Base-by-base conservation (phyloP, 2,113 vertebrate genomes). In the Varanus komodoensis region DNA sequence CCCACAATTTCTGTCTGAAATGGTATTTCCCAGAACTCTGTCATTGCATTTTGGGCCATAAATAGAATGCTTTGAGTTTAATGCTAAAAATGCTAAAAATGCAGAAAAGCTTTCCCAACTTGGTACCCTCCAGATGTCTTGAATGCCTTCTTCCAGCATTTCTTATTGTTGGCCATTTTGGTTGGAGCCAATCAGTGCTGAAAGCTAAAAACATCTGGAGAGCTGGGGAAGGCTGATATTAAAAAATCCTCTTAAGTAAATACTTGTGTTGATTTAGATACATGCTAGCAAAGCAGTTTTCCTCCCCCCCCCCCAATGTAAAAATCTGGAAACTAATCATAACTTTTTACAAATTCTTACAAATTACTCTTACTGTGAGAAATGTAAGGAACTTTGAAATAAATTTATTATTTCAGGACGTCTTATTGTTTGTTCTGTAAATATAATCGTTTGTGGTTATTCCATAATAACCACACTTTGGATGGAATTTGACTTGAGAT, bases 381-480 rank as follows among this genome's bases (percentile, higher is more conserved):
- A 69, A 85, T 69, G 48, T 79, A 79, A 69, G 74, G 9, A 85
- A 57, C 68, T 88, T 44, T 86, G 14, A 79, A 86, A 84, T 67
- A 38, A 79, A 44, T 84, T 83, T 90, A 86, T 90, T 85, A 44
- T 90, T 90, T 86, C 64, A 80, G 34, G 77, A 75, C 17, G 27
- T 54, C 52, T 77, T 78, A 84, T 50, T 84, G 74, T 82, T 85
- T 85, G 25, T 79, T 86, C 48, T 80, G 75, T 80, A 85, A 85
- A 54, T 79, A 48, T 68, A 85, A 79, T 86, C 34, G 27, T 71
- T 74, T 91, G 86, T 73, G 90, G 90, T 91, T 79, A 79, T 77
- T 84, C 80, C 44, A 81, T 84, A 67, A 79, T 79, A 78, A 84
- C 90, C 90, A 84, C 82, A 84, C 50, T 84, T 88, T 77, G 69